Base-by-base conservation (phyloP, 1,140 invertebrate genomes). In the Camponotus pennsylvanicus region DNA sequence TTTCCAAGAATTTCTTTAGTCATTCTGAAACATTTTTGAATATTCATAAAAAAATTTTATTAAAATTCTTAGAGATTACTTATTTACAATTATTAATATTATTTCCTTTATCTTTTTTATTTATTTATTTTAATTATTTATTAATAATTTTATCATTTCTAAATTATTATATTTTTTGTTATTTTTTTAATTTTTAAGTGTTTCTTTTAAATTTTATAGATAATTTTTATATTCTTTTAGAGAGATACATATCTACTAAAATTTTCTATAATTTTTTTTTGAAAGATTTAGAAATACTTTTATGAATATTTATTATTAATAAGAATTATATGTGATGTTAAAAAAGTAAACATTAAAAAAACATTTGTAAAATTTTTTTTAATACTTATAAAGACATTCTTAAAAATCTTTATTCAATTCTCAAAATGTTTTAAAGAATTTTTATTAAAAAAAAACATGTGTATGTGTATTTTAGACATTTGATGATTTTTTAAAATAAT, bases 1-100 rank as follows among this genome's bases (percentile, higher is more conserved):
- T 61, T 83, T 83, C 32, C 1, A 18, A 59, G 42, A 83, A 80
- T 8, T 21, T 57, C 13, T 34, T 27, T 37, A 27, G 3, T 49
- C 15, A 55, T 21, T 21, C 6, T 40, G 13, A 70, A 69, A 80
- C 27, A 80, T 6, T 55, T 69, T 27, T 15, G 18, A 27, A 40
- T 2, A 0, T 61, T 61, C 0, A 4, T 4, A 49, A 3, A n/a
- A 32, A 61, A 61, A 18, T 21, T 37, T 76, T 27, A 6, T 61
- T 21, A 11, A 34, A 8, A n/a, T 77, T 77, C 13, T 52, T 15
- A 49, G 2, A 49, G 0, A 49, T 49, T 49, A 15, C 13, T 18
- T 52, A 15, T 7, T 75, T 59, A 18, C 18, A 40, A 3, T 61
- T 75, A 59, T 59, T 57, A 40, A 21, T 40, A 5, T 59, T 37